Base-by-base conservation (phyloP, 2,888 invertebrate genomes). In the Oscheius sp. region DNA sequence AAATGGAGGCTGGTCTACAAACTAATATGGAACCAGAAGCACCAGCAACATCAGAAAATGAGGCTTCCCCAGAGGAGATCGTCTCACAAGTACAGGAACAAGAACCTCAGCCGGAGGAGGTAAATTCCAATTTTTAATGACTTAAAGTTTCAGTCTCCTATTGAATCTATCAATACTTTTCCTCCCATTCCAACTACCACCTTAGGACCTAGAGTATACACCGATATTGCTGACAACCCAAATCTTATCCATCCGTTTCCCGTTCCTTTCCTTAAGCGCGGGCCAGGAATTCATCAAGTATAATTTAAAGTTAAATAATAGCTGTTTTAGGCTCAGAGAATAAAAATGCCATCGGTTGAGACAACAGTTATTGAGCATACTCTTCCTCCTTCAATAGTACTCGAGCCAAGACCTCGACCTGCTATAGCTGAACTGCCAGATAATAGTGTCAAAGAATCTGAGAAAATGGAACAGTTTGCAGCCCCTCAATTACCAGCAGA, bases 261-360 rank as follows among this genome's bases (percentile, higher is more conserved):
- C 12, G 83, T 85, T 12, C 85, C 85, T 4, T 85, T 84, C 67
- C 71, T 86, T 33, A 83, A 81, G 59, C 71, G 67, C 20, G 74
- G 73, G 20, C 74, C 75, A n/a, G 49, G 67, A 2, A 54, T 75
- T 17, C 68, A 72, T 1, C 59, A 72, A 51, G 67, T 71, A 47
- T 20, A 2, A 17, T 38, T 41, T 28, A 44, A 26, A 28, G 9
- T 26, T 17, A 45, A 5, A 22, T 3, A 41, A 17, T 30, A 28
- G 1, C 32, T 5, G 22, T 36, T 38, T 59, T 33, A 67, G 67
- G 67, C 59, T 6, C 26, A 30, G 2, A 45, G 67, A 14, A 64
- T 64, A 12, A 26, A 51, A 22, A 26, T 28, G 12, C n/a, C 50
- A 4, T 14, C 64, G 9, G 20, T 20, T 20, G 44, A 26, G n/a